A percentile compares a stretch with the other conserved stretches of the same genome.
These are phyloP conservation scores for Hassar affinis DNA, from an alignment of 2,113 vertebrate genomes.

Conservation along the genomic window DNA sequence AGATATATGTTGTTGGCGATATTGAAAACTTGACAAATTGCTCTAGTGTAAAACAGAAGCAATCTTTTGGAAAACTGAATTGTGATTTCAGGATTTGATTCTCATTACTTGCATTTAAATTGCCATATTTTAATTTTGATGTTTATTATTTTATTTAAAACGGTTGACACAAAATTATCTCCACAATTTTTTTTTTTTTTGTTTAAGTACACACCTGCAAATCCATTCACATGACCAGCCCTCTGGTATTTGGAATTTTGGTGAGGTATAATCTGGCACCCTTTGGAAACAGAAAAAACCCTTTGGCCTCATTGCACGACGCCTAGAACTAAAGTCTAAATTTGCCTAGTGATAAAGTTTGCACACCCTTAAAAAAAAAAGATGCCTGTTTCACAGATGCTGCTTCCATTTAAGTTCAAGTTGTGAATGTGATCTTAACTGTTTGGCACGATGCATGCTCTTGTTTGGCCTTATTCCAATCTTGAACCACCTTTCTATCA, in stretches of 20 bases:
- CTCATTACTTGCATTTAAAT: too few species aligned
- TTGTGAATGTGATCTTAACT: not conserved
- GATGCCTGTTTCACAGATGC: not conserved
- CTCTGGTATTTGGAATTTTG: too few species aligned
- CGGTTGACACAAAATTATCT: too few species aligned
- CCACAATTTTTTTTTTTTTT: too few species aligned
- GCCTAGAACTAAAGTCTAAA: not conserved
- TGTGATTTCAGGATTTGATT: too few species aligned
- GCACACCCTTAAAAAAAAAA: not conserved
- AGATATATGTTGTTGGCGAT: not conserved
- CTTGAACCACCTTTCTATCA: too few species aligned
- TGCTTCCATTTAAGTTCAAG: not conserved
- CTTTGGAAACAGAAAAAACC: too few species aligned
- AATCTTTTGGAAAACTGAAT: too few species aligned
- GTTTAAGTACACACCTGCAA: not conserved
- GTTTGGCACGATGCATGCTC: not conserved
- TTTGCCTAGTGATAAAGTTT: not conserved
- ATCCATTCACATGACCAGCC: not conserved
- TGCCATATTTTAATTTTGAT: too few species aligned
- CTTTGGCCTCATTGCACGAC: not conserved
- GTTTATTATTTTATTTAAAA: not conserved
- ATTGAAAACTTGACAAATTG: not conserved
- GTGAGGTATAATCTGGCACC: too few species aligned
- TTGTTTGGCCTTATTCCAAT: not conserved
- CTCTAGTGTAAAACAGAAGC: not conserved